These are phyloP conservation scores for Cataglyphis hispanica DNA, from an alignment of 1,140 invertebrate species.

Conservation along the genomic window DNA sequence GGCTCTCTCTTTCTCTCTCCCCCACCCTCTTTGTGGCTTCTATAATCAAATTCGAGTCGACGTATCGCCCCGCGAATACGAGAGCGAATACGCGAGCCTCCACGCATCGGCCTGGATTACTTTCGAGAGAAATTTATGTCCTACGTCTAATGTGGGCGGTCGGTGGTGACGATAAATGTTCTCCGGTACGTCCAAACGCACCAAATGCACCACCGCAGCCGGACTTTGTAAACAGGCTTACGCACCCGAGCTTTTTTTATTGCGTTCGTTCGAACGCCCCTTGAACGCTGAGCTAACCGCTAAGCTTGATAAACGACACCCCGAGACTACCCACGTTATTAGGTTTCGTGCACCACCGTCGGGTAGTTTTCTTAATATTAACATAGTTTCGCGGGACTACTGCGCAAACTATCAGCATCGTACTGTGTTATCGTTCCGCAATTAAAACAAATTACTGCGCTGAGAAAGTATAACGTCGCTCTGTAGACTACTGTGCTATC, in stretches of 20 bases:
- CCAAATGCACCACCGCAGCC: slow-evolving; percentile 32
- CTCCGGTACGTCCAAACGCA: slow-evolving; percentile 24
- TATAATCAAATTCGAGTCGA: slow-evolving; percentile 72
- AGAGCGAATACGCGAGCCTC: slow-evolving; percentile 10
- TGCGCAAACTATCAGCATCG: not conserved
- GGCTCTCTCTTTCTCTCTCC: not conserved
- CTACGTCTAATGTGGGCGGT: slow-evolving; percentile 57
- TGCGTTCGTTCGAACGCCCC: slow-evolving; percentile 57
- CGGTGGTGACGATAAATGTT: slow-evolving; percentile 55
- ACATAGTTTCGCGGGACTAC: slow-evolving; percentile 23
- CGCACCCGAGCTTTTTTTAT: slow-evolving; percentile 58
- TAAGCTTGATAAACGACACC: slow-evolving; percentile 72
- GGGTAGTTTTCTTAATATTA: slow-evolving; percentile 49
- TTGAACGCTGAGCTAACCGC: slow-evolving; percentile 37
- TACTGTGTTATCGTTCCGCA: not conserved
- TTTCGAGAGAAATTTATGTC: slow-evolving; percentile 63
- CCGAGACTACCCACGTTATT: slow-evolving; percentile 46
- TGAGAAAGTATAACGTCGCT: not conserved
- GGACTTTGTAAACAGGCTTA: slow-evolving; percentile 65
- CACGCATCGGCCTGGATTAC: slow-evolving; percentile 61
- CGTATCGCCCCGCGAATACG: slow-evolving; percentile 61
- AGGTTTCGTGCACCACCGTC: not conserved
- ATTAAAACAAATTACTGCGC: slow-evolving; percentile 13
- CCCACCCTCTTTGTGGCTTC: not conserved
- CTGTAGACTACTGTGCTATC: not conserved